Percentiles rank a stretch among this genome's conserved stretches.
phyloP scores from a whole-genome alignment of 2,797 vertebrate species.

The Babyrousa celebensis region DNA sequence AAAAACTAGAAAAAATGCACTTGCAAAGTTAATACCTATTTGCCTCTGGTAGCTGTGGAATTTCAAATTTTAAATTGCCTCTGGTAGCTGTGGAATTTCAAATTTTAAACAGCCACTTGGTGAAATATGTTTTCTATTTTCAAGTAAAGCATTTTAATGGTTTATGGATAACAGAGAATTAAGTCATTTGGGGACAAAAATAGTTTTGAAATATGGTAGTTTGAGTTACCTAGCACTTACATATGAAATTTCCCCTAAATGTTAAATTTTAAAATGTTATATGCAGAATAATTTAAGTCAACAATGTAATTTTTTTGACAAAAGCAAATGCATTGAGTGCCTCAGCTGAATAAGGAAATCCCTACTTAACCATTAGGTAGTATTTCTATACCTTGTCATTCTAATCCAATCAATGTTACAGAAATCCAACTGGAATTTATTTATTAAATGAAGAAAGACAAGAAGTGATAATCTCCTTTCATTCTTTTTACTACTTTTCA shows the following conservation, averaged over 20 bases:
- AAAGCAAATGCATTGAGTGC: not conserved
- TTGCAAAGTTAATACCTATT: conserved; percentile 34
- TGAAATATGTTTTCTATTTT: conserved; percentile 52
- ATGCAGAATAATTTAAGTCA: not conserved
- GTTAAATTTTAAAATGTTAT: not conserved
- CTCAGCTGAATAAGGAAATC: not conserved
- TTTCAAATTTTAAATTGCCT: conserved; percentile 68
- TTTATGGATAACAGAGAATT: conserved; percentile 62
- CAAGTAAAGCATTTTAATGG: conserved; percentile 18
- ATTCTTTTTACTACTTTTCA: not conserved
- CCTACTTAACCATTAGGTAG: not conserved
- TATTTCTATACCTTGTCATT: not conserved
- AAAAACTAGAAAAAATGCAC: not conserved
- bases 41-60: not conserved
- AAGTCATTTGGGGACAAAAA: not conserved
- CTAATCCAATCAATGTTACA: not conserved
- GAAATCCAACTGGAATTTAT: not conserved
- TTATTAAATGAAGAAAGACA: not conserved
- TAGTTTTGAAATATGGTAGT: not conserved
- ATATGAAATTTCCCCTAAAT: not conserved
- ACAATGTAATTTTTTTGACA: not conserved
- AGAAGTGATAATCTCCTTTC: not conserved
- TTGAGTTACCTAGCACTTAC: conserved; percentile 12
- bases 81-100: conserved; percentile 16
- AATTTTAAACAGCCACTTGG: conserved; percentile 60